Conservation (phyloP, 2,888 invertebrate species). For the Luperina nickerlii region DNA sequence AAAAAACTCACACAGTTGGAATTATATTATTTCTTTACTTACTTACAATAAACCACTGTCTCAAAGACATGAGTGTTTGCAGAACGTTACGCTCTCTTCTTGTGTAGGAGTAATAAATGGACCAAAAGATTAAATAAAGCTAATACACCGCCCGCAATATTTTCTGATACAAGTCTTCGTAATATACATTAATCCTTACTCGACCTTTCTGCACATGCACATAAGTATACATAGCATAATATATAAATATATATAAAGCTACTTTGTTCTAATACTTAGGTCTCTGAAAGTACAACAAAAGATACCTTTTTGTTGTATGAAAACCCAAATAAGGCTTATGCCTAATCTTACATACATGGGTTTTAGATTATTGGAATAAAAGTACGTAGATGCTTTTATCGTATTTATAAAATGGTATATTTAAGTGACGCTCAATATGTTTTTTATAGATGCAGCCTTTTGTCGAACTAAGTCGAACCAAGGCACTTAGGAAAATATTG, state of each 20-base stretch:
- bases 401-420: constrained; percentile 23
- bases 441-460: neutral
- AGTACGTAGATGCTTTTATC: constrained; percentile 25
- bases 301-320: constrained; percentile 41
- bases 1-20: neutral
- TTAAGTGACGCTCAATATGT: constrained; percentile 5
- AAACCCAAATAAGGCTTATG: constrained; percentile 27
- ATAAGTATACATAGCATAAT: neutral
- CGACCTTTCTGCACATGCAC: constrained; percentile 39
- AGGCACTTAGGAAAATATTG: constrained; percentile 9
- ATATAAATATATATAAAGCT: neutral
- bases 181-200: constrained; percentile 35
- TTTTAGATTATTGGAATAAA: constrained; percentile 39
- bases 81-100: neutral
- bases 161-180: constrained; percentile 12
- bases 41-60: neutral
- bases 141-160: constrained; percentile 16
- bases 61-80: neutral
- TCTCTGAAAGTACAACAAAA: constrained; percentile 41
- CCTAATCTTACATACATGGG: constrained; percentile 15
- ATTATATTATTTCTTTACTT: neutral
- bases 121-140: constrained; percentile 25
- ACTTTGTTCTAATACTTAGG: constrained; percentile 18
- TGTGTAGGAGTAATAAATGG: constrained; percentile 16
- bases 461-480: neutral